phyloP scores from a whole-genome alignment of 2,113 vertebrate species.

The Scomber colias region DNA sequence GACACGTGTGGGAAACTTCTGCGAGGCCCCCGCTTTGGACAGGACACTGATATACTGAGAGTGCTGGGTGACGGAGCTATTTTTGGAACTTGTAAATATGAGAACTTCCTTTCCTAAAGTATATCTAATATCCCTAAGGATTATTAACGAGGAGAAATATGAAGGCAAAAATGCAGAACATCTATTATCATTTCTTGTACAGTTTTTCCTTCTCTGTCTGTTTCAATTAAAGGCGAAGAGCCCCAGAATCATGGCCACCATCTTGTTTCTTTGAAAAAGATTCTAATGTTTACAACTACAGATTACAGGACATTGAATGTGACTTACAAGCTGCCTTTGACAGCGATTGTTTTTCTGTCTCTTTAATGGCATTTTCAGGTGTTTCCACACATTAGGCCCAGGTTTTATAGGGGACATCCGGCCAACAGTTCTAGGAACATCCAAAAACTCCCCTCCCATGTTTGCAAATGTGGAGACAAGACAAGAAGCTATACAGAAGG shows the following conservation, averaged over 20 bases:
- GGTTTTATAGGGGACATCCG: slow-evolving; percentile 35
- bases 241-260: background rate
- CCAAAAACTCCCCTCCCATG: slow-evolving; percentile 10
- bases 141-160: slow-evolving; percentile 58
- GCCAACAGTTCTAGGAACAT: background rate
- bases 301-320: background rate
- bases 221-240: background rate
- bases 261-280: background rate
- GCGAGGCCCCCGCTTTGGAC: slow-evolving; percentile 70
- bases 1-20: slow-evolving; percentile 81
- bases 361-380: slow-evolving; percentile 45
- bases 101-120: slow-evolving; percentile 84
- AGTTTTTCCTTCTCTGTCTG: background rate
- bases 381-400: slow-evolving; percentile 23
- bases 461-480: slow-evolving; percentile 42
- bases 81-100: slow-evolving; percentile 85
- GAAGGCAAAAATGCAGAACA: slow-evolving; percentile 20
- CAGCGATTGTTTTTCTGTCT: slow-evolving; percentile 39
- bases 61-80: slow-evolving; percentile 81
- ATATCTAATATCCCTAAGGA: slow-evolving; percentile 73
- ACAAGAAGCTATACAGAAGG: slow-evolving; percentile 10
- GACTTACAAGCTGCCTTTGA: background rate
- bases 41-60: slow-evolving; percentile 82
- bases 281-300: background rate
- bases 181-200: background rate